These are phyloP conservation scores for Opisthocomus hoazin DNA, from an alignment of 2,113 vertebrate species.

Conservation along the genomic window DNA sequence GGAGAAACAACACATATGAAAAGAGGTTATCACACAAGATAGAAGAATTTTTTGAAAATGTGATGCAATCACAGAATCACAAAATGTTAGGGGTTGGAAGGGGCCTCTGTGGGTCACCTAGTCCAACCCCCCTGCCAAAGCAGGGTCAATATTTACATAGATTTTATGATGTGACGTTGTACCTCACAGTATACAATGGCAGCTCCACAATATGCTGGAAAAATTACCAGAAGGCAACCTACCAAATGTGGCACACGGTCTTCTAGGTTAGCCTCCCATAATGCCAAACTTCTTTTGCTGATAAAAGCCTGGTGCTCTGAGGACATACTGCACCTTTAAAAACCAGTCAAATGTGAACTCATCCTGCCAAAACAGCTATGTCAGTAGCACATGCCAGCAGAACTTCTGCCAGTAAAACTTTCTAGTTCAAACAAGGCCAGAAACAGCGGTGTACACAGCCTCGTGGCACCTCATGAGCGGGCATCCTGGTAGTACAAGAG, in stretches of 20 bases:
- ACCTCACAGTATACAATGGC: background rate
- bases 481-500: background rate
- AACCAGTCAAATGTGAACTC: background rate
- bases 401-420: constrained; percentile 10
- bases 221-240: background rate
- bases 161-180: background rate
- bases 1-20: background rate
- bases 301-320: background rate
- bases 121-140: no score
- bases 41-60: background rate
- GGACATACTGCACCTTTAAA: background rate
- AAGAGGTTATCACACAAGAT: background rate
- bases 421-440: background rate
- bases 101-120: no score
- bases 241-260: background rate
- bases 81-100: no score
- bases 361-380: background rate
- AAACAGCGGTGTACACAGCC: background rate
- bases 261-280: background rate
- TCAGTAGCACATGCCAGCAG: background rate
- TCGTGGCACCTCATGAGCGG: fast-evolving
- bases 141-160: background rate
- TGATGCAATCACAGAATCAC: no score
- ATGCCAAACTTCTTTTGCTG: background rate
- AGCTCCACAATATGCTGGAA: background rate